Evolutionary conservation across 1,140 invertebrate genomes (phyloP), one percentile per base, ranked within the genome.

Genomic region (Bactericera cockerelli): DNA sequence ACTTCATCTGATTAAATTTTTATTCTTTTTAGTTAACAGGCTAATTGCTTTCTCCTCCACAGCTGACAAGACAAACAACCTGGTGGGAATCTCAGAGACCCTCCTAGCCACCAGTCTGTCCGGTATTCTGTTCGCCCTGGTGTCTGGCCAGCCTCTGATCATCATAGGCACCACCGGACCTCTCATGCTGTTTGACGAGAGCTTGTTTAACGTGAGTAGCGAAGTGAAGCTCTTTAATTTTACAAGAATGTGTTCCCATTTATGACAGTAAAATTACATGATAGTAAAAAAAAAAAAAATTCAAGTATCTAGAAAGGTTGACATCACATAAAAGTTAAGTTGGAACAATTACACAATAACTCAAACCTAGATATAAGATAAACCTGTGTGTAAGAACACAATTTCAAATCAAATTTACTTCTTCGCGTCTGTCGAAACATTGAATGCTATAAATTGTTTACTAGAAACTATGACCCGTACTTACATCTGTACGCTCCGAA

Each of bases 91-190:
- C 33, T 87, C 88, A 3, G 93, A 97, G 72, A 96, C 91, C 0
- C 71, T 97, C 49, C 69, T 93, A 1, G 81, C 86, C 21, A 87
- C 89, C 4, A 81, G 83, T 16, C 72, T 86, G 22, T 83, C 86
- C 28, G 92, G 93, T 6, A 71, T 94, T 8, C 67, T 94, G 22
- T 95, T 95, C 74, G 86, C 89, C 2, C 69, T 93, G 2, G 78
- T 93, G 11, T 77, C 87, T 22, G 90, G 89, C 0, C 92, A 96
- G 67, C 93, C 93, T 0, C 73, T 97, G 61, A 84, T 95, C 62
- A 91, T 96, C 42, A 83, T 95, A n/a, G 93, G 93, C 28, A 85
- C 89, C 0, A 97, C 94, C 0, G 95, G 93, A 14, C 93, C 94
- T 0, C 71, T 97, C 8, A 73, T 98, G 14, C 79, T 98, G 0